phyloP scores from a whole-genome alignment of 2,797 vertebrate genomes.

The Leuciscus waleckii region DNA sequence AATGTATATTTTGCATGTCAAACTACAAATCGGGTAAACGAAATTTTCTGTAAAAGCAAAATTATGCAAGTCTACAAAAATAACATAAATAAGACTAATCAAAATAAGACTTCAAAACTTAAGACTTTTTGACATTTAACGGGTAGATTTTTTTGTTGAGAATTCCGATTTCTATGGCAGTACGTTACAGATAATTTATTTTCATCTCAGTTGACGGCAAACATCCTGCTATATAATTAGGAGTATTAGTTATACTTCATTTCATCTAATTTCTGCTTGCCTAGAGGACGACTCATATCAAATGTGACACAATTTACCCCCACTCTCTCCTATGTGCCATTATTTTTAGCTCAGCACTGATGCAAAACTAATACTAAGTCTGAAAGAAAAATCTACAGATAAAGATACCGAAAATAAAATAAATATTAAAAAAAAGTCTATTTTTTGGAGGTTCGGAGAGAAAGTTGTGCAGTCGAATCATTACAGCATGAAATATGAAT shows the following conservation, averaged over 20 bases:
- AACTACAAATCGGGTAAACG: no score
- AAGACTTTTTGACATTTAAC: background rate
- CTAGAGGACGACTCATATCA: background rate
- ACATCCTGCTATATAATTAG: background rate
- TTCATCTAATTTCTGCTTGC: background rate
- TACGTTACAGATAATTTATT: background rate
- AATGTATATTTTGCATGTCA: no score
- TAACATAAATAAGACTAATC: no score
- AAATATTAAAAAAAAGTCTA: background rate
- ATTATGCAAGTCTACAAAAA: no score
- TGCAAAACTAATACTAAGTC: background rate
- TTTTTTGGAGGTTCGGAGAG: background rate
- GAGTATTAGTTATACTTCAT: background rate
- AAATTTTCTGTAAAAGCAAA: no score
- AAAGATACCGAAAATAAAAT: background rate
- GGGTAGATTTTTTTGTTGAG: background rate
- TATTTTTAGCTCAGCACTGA: background rate
- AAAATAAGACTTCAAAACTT: background rate
- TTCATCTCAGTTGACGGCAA: background rate
- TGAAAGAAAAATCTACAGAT: background rate
- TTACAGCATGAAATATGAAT: constrained; percentile 48
- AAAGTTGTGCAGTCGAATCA: constrained; percentile 15
- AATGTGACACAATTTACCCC: background rate
- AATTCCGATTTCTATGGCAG: background rate
- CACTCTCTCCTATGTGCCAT: background rate